These are phyloP conservation scores for Trichopoda pennipes DNA, from an alignment of 2,888 invertebrate species.

Conservation along the genomic window DNA sequence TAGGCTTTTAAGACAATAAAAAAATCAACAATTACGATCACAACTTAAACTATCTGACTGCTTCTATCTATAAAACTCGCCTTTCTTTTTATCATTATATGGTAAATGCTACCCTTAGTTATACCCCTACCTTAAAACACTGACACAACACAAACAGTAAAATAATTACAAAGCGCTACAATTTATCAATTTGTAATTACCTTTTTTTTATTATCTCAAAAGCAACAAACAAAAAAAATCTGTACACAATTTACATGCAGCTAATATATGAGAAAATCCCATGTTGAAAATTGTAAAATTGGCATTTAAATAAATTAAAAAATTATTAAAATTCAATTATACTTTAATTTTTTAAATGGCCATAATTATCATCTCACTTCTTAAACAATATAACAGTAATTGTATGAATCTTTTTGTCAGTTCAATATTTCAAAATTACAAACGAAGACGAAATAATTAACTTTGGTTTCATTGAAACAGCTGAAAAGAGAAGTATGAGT, in stretches of 20 bases:
- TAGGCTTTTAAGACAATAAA: too few relatives aligned
- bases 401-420: constrained; percentile 33
- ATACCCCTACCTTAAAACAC: constrained; percentile 1
- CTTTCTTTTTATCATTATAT: too few relatives aligned
- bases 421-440: constrained; percentile 32
- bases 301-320: constrained; percentile 34
- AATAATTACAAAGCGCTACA: constrained; percentile 57
- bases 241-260: neutral
- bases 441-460: constrained; percentile 17
- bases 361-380: constrained; percentile 41
- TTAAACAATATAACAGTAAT: constrained; percentile 12
- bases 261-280: constrained; percentile 37
- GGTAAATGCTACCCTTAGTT: too few relatives aligned
- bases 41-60: too few relatives aligned
- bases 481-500: neutral
- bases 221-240: constrained; percentile 3
- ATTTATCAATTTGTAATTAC: constrained; percentile 49
- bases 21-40: too few relatives aligned
- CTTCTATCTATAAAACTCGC: too few relatives aligned
- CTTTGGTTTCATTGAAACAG: neutral
- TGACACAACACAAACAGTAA: neutral
- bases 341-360: constrained; percentile 39
- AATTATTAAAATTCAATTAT: constrained; percentile 56
- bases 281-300: constrained; percentile 20
- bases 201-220: neutral